These are phyloP conservation scores for Rafetus swinhoei DNA, from an alignment of 2,113 vertebrate species.

Conservation along the genomic window DNA sequence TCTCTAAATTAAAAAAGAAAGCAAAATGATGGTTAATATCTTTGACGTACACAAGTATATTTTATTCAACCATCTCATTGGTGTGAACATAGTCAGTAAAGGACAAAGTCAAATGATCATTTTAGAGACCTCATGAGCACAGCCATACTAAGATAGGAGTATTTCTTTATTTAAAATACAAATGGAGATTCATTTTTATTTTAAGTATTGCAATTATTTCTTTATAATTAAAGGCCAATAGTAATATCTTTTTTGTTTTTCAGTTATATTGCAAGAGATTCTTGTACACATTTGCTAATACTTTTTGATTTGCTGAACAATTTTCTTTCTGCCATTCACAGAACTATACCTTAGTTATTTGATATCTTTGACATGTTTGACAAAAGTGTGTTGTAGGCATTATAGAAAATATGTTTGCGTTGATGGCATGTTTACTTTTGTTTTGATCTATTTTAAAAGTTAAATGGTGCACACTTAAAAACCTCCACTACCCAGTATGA, in stretches of 20 bases:
- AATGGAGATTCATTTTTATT: neutral
- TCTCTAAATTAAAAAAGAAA: neutral
- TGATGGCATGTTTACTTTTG: neutral
- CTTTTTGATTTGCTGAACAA: neutral
- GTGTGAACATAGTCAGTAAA: neutral
- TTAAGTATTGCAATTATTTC: neutral
- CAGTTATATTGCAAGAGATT: neutral
- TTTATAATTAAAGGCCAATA: neutral
- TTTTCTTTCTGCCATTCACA: neutral
- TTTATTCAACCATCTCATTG: neutral
- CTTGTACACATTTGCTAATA: neutral
- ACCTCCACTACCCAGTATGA: neutral
- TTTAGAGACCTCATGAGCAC: neutral
- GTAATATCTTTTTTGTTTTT: neutral
- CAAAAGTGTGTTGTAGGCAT: neutral
- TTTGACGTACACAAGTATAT: neutral
- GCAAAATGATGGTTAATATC: neutral
- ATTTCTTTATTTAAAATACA: neutral
- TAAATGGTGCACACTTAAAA: neutral
- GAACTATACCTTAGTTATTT: neutral
- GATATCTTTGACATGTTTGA: conserved; percentile 44
- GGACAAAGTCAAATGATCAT: neutral
- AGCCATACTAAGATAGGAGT: neutral
- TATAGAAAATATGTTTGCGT: neutral
- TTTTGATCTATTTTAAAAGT: conserved; percentile 25